Percentiles rank a stretch among this genome's conserved stretches.
These are phyloP conservation scores for Conchocele bisecta DNA, from an alignment of 2,888 invertebrate genomes.

Conservation along the genomic window DNA sequence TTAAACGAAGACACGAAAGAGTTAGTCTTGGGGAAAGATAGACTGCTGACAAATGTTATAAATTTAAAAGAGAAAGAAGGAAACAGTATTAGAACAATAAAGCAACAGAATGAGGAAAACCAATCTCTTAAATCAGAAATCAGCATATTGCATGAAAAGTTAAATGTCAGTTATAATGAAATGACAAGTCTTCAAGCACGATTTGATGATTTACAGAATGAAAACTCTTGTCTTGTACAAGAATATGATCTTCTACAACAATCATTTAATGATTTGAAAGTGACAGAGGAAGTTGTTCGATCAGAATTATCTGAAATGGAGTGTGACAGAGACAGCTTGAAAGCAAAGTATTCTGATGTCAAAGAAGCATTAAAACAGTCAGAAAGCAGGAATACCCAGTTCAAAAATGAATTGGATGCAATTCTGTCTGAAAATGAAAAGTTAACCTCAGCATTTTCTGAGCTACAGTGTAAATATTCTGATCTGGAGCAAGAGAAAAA, in stretches of 20 bases:
- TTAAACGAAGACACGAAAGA: not conserved
- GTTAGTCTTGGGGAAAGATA: not conserved
- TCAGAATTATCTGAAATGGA: constrained; percentile 68
- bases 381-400: not conserved
- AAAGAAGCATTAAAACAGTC: constrained; percentile 38
- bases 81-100: constrained; percentile 34
- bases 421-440: constrained; percentile 27
- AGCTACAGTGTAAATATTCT: too few species aligned
- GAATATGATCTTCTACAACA: constrained; percentile 58
- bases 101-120: constrained; percentile 38
- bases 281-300: constrained; percentile 48
- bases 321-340: constrained; percentile 53
- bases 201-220: constrained; percentile 54
- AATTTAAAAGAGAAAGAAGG: constrained; percentile 39
- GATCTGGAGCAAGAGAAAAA: too few species aligned
- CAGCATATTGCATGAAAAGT: constrained; percentile 30
- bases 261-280: constrained; percentile 45
- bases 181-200: constrained; percentile 27
- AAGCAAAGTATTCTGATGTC: constrained; percentile 38
- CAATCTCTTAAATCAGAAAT: constrained; percentile 44
- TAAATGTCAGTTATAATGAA: constrained; percentile 42
- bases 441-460: constrained; percentile 16
- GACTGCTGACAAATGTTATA: constrained; percentile 31
- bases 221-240: constrained; percentile 47
- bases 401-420: constrained; percentile 14